Conservation (phyloP, 2,113 vertebrate species). For the Cynopterus brachyotis region DNA sequence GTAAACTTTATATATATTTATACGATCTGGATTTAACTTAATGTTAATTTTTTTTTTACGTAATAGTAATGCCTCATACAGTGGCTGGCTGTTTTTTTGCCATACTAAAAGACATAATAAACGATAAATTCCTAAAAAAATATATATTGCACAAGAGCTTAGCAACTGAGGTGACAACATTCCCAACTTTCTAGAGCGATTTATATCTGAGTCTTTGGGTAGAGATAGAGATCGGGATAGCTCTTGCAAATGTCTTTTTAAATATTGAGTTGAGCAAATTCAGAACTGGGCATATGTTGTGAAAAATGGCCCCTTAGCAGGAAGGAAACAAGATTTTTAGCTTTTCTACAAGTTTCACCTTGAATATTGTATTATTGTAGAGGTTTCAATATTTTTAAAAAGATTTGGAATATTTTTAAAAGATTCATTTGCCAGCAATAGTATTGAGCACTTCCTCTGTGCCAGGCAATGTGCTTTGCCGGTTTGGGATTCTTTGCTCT, state of each 20-base stretch:
- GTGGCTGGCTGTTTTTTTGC: neutral
- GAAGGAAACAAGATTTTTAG: neutral
- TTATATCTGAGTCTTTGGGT: slow-evolving; percentile 42
- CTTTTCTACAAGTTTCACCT: neutral
- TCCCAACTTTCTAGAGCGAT: slow-evolving; percentile 35
- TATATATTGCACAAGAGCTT: slow-evolving; percentile 43
- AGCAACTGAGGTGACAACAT: slow-evolving; percentile 26
- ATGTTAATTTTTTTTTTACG: slow-evolving; percentile 14
- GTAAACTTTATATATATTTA: neutral
- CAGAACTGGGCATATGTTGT: neutral
- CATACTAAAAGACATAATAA: neutral
- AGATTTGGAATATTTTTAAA: neutral
- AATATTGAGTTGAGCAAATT: slow-evolving; percentile 36
- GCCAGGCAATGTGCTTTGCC: neutral
- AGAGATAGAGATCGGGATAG: neutral
- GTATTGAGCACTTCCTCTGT: neutral
- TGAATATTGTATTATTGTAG: neutral
- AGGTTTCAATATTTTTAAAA: neutral
- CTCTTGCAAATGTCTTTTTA: slow-evolving; percentile 21
- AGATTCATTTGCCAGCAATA: neutral
- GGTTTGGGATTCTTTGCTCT: neutral
- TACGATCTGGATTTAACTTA: slow-evolving; percentile 31
- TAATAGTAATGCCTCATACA: slow-evolving; percentile 26
- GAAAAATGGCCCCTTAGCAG: neutral
- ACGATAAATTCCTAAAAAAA: slow-evolving; percentile 26